Base-by-base conservation (phyloP, 2,797 vertebrate species). In the Muscicapa striata region DNA sequence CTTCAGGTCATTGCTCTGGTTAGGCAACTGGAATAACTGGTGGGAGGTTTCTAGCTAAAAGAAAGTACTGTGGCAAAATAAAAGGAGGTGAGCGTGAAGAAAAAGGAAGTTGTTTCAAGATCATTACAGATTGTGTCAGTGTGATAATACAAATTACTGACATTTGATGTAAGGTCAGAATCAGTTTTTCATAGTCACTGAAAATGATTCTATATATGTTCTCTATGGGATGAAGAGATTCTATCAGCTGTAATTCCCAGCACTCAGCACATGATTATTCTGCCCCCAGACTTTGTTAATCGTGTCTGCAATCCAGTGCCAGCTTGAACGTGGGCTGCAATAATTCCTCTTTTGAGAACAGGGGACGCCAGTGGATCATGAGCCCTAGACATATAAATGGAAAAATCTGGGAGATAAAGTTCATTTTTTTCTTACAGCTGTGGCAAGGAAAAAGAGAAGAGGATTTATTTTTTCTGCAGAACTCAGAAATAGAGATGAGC, bases 401-500 rank as follows among this genome's bases (percentile, higher is more conserved):
- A 93, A 96, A 96, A 89, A 89, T 90, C 68, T 67, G 32, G n/a
- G 61, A 93, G 55, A 75, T 72, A 80, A 90, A 40, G 36, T 68
- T 75, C 2, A 26, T 74, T 94, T 64, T 86, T 80, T 51, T 51
- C 54, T 87, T 46, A 20, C 61, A 87, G 48, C 70, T 86, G 32
- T 77, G 68, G 16, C 40, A 77, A 75, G 59, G 12, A 68, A 80
- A 87, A 80, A 48, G 22, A 78, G 64, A 79, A 93, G 45, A 68
- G 27, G 49, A 83, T 89, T 91, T 93, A 72, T 67, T 12, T 30
- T 67, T 92, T 87, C 58, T 87, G 46, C 21, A 80, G 34, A 83
- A 67, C 19, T 90, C 30, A 11, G 75, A 84, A 63, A 73, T 34
- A 83, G 22, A 67, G 34, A 36, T 17, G 18, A 46, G 72, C 21